Evolutionary conservation across 2,113 vertebrate species (phyloP).

Genomic region (Mionectes macconnelli): DNA sequence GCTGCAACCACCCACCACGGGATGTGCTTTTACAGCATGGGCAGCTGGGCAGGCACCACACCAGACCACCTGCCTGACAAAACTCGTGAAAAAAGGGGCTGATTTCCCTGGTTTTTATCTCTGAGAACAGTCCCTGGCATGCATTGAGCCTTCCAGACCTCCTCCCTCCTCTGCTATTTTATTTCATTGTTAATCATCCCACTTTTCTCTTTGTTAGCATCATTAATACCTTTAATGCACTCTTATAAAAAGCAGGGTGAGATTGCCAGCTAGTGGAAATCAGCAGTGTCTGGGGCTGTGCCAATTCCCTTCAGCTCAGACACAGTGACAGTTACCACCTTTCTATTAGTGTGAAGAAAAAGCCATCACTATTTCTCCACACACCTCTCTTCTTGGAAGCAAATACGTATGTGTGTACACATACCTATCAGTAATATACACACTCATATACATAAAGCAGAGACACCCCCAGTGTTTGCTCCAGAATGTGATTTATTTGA

Average conservation of each 20-base stretch:
- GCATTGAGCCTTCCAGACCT: neutral
- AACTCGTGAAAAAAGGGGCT: neutral
- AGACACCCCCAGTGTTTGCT: neutral
- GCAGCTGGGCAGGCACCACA: neutral
- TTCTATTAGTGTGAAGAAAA: neutral
- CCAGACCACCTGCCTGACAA: neutral
- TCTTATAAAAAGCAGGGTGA: neutral
- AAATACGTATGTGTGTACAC: fast-evolving
- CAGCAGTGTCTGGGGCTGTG: neutral
- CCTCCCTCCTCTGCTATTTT: neutral
- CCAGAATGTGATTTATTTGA: neutral
- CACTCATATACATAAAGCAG: neutral
- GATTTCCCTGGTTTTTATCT: neutral
- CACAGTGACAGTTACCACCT: neutral
- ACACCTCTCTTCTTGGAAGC: neutral
- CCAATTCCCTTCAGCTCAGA: neutral
- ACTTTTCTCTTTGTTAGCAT: neutral
- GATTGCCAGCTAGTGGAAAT: neutral
- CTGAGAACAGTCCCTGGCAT: neutral
- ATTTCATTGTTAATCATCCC: neutral
- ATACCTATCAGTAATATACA: neutral
- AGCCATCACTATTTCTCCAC: neutral
- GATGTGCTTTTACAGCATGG: neutral
- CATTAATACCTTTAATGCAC: neutral
- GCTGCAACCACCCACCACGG: neutral